These are phyloP conservation scores for Chelonia mydas DNA, from an alignment of 2,797 vertebrate species.

Conservation along the genomic window DNA sequence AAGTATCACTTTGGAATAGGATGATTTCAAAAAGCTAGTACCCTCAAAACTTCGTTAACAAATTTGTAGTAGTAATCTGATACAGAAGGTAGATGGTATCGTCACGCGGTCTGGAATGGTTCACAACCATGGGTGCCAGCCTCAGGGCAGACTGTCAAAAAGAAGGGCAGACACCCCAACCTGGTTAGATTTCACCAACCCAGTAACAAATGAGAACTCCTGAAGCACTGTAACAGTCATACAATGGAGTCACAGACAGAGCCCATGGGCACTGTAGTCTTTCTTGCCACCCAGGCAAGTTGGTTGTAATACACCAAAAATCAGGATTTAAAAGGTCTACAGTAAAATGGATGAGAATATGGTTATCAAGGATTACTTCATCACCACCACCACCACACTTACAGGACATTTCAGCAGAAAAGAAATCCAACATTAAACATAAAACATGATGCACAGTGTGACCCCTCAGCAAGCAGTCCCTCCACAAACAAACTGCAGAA, in stretches of 20 bases:
- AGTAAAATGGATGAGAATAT: neutral
- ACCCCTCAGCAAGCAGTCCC: neutral
- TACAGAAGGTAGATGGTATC: constrained; percentile 1
- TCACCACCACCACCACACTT: neutral
- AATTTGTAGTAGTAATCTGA: constrained; percentile 45
- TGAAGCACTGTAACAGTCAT: neutral
- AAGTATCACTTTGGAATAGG: constrained; percentile 63
- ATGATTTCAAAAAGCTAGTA: constrained; percentile 56
- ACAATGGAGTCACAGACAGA: neutral
- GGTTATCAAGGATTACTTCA: neutral
- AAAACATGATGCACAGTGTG: neutral
- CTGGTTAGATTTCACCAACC: neutral
- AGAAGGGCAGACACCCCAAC: neutral
- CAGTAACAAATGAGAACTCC: neutral
- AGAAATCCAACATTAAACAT: neutral
- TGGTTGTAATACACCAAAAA: neutral
- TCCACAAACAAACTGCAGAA: neutral
- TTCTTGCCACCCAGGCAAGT: neutral
- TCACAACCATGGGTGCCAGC: neutral
- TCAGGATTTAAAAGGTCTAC: neutral
- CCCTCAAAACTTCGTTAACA: constrained; percentile 37
- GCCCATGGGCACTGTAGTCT: neutral
- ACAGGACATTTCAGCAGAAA: neutral
- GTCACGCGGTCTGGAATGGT: neutral
- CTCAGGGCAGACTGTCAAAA: neutral